Base-by-base conservation (phyloP, 2,888 invertebrate species). In the Pollenia angustigena region DNA sequence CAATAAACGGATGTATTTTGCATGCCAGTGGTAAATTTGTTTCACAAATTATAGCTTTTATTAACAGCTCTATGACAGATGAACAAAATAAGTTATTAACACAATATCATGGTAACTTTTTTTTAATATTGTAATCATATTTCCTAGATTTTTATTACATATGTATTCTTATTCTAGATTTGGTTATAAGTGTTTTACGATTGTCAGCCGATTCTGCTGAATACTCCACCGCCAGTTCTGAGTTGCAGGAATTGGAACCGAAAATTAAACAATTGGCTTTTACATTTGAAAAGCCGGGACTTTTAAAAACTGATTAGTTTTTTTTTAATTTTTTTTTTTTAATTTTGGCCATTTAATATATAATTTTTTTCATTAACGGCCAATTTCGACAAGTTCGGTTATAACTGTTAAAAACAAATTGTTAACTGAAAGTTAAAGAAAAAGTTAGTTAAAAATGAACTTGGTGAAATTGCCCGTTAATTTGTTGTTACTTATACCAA, bases 11-110 rank as follows among this genome's bases (percentile, higher is more conserved):
- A 90, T 95, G 95, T 89, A 97, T 98, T 94, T 91, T 99, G 42
- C 98, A 99, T 93, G 98, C 98, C 14, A 98, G 99, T 42, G 99
- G 99, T 0, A 96, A 97, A 92, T 98, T 98, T 94, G 98, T 99
- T 12, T 96, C 98, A 0, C 94, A 96, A 18, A 95, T 99, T 88
- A 94, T 99, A 64, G 91, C 94, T 1, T 97, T 95, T 92, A 94
- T 99, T 74, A 95, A 96, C 88, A 94, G 95, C 32, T 95, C 95
- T 89, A 93, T 99, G 71, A 95, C 95, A 85, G 94, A 94, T 40
- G 96, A 96, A 8, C 95, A 96, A 81, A 95, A 95, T 91, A 92
- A 94, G 1, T 93, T 95, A 80, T 94, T 99, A 1, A 94, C 95
- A 62, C 94, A 94, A 71, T 97, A 96, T 93, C 97, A 98, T 94